Evolutionary conservation across 2,888 invertebrate genomes (phyloP).

Genomic region (Teinopalpus imperialis): DNA sequence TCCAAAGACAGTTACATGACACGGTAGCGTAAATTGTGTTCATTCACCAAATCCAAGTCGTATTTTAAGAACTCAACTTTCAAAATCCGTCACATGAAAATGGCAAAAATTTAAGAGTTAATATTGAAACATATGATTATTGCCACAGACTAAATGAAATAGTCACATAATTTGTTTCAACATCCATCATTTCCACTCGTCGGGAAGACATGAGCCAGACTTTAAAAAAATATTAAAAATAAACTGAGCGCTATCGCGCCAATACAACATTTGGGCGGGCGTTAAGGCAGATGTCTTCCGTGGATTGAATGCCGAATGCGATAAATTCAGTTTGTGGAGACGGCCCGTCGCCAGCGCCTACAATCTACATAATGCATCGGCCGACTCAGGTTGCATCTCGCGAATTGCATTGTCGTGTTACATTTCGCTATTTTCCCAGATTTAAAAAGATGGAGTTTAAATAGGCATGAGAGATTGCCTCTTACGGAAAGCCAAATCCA

Average conservation of each 20-base stretch:
- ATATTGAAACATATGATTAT: constrained; percentile 10
- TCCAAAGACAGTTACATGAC: too few species aligned
- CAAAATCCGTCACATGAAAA: background rate
- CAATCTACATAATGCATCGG: constrained; percentile 74
- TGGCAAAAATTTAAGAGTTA: constrained; percentile 10
- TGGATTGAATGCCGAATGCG: constrained; percentile 76
- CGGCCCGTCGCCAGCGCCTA: constrained; percentile 52
- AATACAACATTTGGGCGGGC: constrained; percentile 53
- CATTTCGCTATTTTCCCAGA: constrained; percentile 29
- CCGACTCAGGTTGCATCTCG: constrained; percentile 30
- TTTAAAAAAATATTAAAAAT: constrained; percentile 20
- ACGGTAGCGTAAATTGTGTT: too few species aligned
- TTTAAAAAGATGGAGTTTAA: constrained; percentile 10
- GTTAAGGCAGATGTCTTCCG: constrained; percentile 65
- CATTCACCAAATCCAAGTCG: too few species aligned
- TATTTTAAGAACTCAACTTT: too few species aligned
- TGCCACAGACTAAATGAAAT: constrained; percentile 8
- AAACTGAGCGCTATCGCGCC: constrained; percentile 38
- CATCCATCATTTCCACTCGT: constrained; percentile 9
- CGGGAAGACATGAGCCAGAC: constrained; percentile 10
- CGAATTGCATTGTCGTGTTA: constrained; percentile 58
- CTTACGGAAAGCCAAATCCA: constrained; percentile 11
- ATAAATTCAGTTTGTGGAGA: constrained; percentile 73
- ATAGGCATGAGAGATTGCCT: constrained; percentile 6
- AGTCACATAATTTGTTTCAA: constrained; percentile 11